Evolutionary conservation across 2,113 vertebrate species (phyloP).

Genomic region (Xiphophorus hellerii): DNA sequence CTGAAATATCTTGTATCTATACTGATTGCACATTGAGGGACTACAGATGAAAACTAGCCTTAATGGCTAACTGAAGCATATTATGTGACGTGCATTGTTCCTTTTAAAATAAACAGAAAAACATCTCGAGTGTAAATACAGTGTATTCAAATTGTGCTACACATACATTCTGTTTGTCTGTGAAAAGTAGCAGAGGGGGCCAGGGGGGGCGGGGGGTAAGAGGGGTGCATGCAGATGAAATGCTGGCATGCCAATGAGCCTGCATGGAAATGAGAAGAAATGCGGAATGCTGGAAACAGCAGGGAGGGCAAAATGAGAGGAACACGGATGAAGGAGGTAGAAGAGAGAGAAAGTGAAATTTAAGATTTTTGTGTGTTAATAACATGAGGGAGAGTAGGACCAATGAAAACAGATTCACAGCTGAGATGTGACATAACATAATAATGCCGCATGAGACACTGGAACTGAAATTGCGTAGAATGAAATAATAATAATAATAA

Average conservation of each 20-base stretch:
- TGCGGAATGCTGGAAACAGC: slow-evolving; percentile 16
- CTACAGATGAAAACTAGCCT: no score
- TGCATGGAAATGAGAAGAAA: slow-evolving; percentile 35
- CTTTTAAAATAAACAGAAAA: background rate
- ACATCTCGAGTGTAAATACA: background rate
- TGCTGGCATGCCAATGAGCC: slow-evolving; percentile 41
- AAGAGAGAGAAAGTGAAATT: background rate
- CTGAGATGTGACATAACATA: no score
- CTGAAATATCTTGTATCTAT: no score
- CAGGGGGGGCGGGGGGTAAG: background rate
- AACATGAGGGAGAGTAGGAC: background rate
- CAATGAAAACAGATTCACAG: no score
- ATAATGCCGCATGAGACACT: no score
- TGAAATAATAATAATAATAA: background rate
- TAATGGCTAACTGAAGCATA: no score
- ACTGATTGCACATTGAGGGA: no score
- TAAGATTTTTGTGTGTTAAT: background rate
- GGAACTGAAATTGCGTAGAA: background rate
- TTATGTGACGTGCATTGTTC: no score
- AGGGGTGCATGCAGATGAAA: slow-evolving; percentile 52
- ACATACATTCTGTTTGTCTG: slow-evolving; percentile 37
- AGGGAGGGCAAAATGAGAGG: background rate
- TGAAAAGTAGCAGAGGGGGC: background rate
- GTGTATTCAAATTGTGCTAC: background rate
- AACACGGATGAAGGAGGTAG: background rate